These are phyloP conservation scores for Apamea crenata DNA, from an alignment of 2,888 invertebrate species.

Conservation along the genomic window DNA sequence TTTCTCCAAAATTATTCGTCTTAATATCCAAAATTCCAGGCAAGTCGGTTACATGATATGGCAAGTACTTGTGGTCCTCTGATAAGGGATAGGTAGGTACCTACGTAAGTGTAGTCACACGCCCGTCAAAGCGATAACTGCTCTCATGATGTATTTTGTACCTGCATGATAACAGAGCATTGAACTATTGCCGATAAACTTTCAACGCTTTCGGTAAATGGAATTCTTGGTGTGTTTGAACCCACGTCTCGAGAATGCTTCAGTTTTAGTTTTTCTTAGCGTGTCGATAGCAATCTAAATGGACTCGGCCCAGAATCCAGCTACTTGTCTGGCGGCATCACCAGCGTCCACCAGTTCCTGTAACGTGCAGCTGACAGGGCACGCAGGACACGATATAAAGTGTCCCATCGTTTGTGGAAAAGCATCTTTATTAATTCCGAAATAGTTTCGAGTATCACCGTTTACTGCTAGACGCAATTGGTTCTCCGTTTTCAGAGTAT, in stretches of 20 bases:
- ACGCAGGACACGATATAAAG: too few relatives aligned
- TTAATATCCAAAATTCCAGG: constrained; percentile 23
- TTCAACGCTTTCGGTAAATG: constrained; percentile 39
- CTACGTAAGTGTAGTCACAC: constrained; percentile 58
- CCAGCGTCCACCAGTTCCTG: too few relatives aligned
- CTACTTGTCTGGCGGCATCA: too few relatives aligned
- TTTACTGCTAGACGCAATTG: background rate
- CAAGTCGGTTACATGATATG: constrained; percentile 48
- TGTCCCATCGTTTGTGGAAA: too few relatives aligned
- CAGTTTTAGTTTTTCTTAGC: too few relatives aligned
- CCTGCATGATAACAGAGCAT: constrained; percentile 66
- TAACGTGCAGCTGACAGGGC: too few relatives aligned
- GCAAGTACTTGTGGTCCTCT: constrained; percentile 39
- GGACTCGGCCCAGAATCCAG: too few relatives aligned
- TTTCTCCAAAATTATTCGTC: constrained; percentile 9
- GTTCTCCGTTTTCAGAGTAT: background rate
- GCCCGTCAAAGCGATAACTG: constrained; percentile 63
- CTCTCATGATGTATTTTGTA: constrained; percentile 58
- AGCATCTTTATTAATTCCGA: background rate
- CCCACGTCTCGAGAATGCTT: background rate
- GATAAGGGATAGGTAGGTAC: constrained; percentile 58
- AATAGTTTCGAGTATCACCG: background rate
- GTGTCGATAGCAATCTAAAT: too few relatives aligned
- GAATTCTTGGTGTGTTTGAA: constrained; percentile 14
- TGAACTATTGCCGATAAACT: constrained; percentile 62